Percentiles rank a stretch among this genome's conserved stretches.
Evolutionary conservation across 2,888 invertebrate genomes (phyloP).

Genomic region (Trissoscelio sp.): DNA sequence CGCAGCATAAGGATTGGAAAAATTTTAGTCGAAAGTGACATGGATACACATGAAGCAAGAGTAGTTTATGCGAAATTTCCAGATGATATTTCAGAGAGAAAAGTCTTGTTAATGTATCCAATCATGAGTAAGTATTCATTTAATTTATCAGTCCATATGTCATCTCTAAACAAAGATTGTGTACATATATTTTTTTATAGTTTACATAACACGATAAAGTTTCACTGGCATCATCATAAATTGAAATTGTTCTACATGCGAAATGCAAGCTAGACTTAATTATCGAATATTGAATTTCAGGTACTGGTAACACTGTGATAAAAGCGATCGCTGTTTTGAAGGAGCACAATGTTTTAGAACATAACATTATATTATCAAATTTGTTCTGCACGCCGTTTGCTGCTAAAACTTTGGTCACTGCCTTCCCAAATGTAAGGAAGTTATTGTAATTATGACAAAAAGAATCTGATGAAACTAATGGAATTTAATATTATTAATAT

Average conservation of each 20-base stretch:
- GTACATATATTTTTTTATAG: no score
- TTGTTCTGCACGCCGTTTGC: constrained; percentile 98
- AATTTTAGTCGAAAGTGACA: constrained; percentile 98
- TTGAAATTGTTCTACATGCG: no score
- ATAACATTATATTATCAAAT: constrained; percentile 98
- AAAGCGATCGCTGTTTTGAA: constrained; percentile 97
- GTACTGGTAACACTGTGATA: constrained; percentile 97
- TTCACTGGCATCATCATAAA: background rate
- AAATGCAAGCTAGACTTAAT: background rate
- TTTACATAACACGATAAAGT: no score
- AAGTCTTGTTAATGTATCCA: constrained; percentile 98
- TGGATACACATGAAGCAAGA: constrained; percentile 97
- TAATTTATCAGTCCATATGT: background rate
- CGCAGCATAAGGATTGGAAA: constrained; percentile 99
- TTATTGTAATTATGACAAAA: background rate
- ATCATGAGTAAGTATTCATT: constrained; percentile 92
- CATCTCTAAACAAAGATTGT: no score
- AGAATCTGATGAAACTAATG: background rate
- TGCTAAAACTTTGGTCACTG: constrained; percentile 91
- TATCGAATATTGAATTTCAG: constrained; percentile 78
- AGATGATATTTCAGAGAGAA: constrained; percentile 94
- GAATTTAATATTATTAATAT: background rate
- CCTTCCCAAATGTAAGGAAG: constrained; percentile 89
- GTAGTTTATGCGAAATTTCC: constrained; percentile 99
- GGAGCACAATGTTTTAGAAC: constrained; percentile 96